phyloP scores from a whole-genome alignment of 2,113 vertebrate species.

The Callospermophilus lateralis region DNA sequence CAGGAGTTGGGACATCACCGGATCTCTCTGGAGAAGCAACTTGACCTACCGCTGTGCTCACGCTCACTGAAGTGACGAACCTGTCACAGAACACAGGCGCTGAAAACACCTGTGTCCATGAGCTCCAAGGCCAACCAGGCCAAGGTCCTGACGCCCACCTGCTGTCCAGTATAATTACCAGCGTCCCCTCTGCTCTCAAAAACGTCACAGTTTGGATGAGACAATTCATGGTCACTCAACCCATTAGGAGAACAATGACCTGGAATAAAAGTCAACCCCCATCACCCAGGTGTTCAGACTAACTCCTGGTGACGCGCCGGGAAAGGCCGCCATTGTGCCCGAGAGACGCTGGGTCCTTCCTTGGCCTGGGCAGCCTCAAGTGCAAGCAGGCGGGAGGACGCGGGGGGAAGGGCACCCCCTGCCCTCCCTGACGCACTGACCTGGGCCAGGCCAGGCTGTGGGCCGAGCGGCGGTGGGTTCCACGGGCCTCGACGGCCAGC shows the following conservation, averaged over 20 bases:
- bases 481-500: neutral
- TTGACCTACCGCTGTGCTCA: neutral
- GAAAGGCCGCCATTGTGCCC: neutral
- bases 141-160: neutral
- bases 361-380: neutral
- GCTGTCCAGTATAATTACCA: neutral
- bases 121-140: neutral
- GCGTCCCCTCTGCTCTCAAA: neutral
- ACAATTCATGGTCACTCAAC: neutral
- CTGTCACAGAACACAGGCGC: slow-evolving; percentile 38
- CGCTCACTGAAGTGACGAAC: neutral
- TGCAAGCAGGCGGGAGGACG: neutral
- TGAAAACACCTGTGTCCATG: neutral
- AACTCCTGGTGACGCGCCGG: neutral
- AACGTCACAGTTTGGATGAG: neutral
- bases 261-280: slow-evolving; percentile 58
- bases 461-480: neutral
- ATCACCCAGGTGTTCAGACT: neutral
- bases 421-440: too few relatives aligned
- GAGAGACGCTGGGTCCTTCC: neutral
- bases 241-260: neutral
- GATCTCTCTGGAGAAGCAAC: neutral
- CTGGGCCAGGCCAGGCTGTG: neutral
- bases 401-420: neutral
- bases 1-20: neutral